Evolutionary conservation across 2,113 vertebrate genomes (phyloP).

Genomic region (Carassius carassius): DNA sequence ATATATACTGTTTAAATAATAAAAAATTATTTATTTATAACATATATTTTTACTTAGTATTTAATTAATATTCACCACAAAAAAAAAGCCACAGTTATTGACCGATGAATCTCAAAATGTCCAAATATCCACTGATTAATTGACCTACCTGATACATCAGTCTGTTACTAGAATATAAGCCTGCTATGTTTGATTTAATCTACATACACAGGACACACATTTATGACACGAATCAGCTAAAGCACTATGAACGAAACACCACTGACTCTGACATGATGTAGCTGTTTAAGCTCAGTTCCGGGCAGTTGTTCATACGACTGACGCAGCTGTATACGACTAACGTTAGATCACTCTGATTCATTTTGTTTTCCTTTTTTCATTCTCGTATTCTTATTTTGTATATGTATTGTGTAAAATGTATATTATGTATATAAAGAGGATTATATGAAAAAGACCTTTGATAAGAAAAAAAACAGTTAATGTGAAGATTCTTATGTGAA

Average conservation of each 20-base stretch:
- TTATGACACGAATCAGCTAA: conserved; percentile 8
- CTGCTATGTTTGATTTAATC: background rate
- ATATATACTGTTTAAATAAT: background rate
- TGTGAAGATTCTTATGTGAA: conserved; percentile 60
- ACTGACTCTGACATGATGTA: conserved; percentile 34
- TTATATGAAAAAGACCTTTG: conserved; percentile 54
- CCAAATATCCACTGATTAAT: background rate
- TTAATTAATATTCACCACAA: background rate
- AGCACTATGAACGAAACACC: conserved; percentile 21
- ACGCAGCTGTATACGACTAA: background rate
- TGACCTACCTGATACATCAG: background rate
- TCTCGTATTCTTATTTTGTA: conserved; percentile 44
- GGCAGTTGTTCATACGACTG: conserved; percentile 7
- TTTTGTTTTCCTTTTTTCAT: conserved; percentile 8
- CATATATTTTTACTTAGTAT: background rate
- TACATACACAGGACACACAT: background rate
- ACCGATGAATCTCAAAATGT: background rate
- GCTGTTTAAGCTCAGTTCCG: conserved; percentile 19
- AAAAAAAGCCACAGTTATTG: background rate
- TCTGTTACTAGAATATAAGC: background rate
- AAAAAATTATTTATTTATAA: background rate
- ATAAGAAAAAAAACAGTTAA: conserved; percentile 42
- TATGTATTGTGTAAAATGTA: conserved; percentile 56
- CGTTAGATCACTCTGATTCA: background rate
- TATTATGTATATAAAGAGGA: conserved; percentile 62